A percentile compares a stretch with the other conserved stretches of the same genome.
These are phyloP conservation scores for Tauraco hartlaubi DNA, from an alignment of 2,797 vertebrate species.

Conservation along the genomic window DNA sequence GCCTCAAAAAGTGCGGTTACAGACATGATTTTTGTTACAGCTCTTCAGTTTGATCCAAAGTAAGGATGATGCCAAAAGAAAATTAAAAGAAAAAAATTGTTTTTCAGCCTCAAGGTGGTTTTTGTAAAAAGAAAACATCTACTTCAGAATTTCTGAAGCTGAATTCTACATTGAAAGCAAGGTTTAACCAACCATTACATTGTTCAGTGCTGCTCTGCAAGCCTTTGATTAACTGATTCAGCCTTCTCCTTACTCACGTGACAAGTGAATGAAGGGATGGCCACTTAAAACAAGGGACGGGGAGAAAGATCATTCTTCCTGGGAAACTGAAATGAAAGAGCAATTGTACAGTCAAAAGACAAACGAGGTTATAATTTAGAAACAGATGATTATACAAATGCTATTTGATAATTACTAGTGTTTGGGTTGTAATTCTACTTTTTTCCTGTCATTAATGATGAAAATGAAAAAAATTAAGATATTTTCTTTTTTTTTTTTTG, in stretches of 20 bases:
- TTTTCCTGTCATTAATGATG: neutral
- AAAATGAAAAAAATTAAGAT: neutral
- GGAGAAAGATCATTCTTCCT: neutral
- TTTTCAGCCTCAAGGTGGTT: neutral
- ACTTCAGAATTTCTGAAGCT: neutral
- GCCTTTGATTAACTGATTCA: constrained; percentile 35
- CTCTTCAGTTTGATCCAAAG: neutral
- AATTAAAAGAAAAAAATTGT: neutral
- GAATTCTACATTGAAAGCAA: neutral
- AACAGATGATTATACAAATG: neutral
- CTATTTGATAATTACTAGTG: neutral
- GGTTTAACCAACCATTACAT: constrained; percentile 8
- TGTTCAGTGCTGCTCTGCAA: neutral
- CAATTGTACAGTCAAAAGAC: neutral
- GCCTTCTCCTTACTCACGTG: neutral
- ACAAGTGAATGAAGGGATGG: neutral
- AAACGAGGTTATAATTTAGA: neutral
- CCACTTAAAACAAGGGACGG: neutral
- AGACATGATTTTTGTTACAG: neutral
- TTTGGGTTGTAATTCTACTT: neutral
- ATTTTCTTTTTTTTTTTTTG: neutral
- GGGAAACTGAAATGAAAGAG: neutral
- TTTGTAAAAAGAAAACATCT: neutral
- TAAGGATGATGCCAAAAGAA: neutral
- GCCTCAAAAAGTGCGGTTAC: neutral